Evolutionary conservation across 2,888 invertebrate genomes (phyloP).

Genomic region (Cistogaster globosa): DNA sequence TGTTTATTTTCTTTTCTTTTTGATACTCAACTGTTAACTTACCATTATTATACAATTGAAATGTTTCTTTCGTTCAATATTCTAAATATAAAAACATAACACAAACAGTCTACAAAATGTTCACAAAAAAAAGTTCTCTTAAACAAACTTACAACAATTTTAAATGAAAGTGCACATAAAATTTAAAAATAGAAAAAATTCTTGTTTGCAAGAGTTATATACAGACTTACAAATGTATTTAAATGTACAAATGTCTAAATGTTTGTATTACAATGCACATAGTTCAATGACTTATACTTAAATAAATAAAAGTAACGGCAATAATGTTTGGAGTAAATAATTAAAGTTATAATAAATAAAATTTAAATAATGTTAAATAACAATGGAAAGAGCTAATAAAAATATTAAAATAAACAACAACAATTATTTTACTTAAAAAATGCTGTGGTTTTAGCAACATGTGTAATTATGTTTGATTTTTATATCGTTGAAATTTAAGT

Average conservation of each 20-base stretch:
- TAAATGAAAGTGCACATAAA: slow-evolving; percentile 60
- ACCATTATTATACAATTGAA: slow-evolving; percentile 52
- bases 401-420: slow-evolving; percentile 11
- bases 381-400: slow-evolving; percentile 60
- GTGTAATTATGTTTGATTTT: neutral
- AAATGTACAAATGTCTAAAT: no score
- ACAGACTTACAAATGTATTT: slow-evolving; percentile 5
- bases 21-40: slow-evolving; percentile 54
- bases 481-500: neutral
- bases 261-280: slow-evolving; percentile 54
- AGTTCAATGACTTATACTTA: slow-evolving; percentile 52
- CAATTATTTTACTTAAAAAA: neutral
- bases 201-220: slow-evolving; percentile 53
- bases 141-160: slow-evolving; percentile 37
- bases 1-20: slow-evolving; percentile 30
- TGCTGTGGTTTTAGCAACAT: neutral
- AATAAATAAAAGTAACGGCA: slow-evolving; percentile 17
- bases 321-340: slow-evolving; percentile 42
- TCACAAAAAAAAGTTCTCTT: slow-evolving; percentile 31
- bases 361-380: slow-evolving; percentile 28
- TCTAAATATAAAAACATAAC: slow-evolving; percentile 5
- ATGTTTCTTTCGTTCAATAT: slow-evolving; percentile 39
- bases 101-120: slow-evolving; percentile 43
- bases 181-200: slow-evolving; percentile 53
- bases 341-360: slow-evolving; percentile 22